These are phyloP conservation scores for Spizaetus ornatus DNA, from an alignment of 2,113 vertebrate genomes.

Conservation along the genomic window DNA sequence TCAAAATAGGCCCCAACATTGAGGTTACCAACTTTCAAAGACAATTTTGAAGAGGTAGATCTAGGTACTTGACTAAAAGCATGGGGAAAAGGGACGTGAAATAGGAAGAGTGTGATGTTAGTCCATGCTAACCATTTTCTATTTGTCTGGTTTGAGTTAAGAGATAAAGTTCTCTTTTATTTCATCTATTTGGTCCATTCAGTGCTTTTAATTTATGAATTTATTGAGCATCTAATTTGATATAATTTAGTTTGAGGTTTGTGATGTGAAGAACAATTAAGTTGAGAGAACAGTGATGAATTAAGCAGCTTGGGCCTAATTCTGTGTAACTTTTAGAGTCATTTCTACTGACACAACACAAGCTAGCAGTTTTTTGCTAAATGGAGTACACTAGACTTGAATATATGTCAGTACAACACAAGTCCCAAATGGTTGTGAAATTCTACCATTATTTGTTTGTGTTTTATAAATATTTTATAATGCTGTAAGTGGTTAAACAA, in stretches of 20 bases:
- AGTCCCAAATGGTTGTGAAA: background rate
- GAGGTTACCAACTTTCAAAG: background rate
- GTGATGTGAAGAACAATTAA: background rate
- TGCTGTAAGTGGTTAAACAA: background rate
- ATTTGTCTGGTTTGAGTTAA: background rate
- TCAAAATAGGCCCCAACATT: background rate
- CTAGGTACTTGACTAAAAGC: background rate
- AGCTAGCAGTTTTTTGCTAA: background rate
- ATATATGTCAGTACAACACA: background rate
- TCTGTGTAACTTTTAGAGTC: background rate
- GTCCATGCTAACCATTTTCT: background rate
- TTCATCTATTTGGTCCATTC: background rate
- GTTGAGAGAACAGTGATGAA: background rate
- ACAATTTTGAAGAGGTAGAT: background rate
- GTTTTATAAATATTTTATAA: background rate
- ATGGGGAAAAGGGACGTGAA: background rate
- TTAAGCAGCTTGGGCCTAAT: background rate
- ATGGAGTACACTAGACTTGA: background rate
- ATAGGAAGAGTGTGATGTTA: background rate
- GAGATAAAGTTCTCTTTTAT: background rate
- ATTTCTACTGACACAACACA: background rate
- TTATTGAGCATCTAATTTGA: background rate
- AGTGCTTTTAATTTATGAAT: background rate
- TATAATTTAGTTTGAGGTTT: background rate
- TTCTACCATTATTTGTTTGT: background rate